These are phyloP conservation scores for Diaprepes abbreviatus DNA, from an alignment of 2,888 invertebrate genomes.

Conservation along the genomic window DNA sequence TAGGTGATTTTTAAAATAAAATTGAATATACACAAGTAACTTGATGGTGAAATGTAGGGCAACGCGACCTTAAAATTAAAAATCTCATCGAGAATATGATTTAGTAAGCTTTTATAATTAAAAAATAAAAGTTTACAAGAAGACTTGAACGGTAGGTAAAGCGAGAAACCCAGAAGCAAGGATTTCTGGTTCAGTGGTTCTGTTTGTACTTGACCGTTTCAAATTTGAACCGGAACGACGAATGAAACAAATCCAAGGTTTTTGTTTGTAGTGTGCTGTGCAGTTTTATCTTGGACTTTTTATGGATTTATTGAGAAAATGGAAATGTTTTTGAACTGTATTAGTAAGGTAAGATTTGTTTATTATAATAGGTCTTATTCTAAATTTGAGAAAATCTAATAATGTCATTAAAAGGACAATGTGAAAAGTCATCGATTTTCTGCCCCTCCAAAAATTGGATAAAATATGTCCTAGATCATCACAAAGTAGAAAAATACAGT, in stretches of 20 bases:
- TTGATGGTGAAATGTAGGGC: conserved; percentile 9
- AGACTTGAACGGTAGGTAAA: background rate
- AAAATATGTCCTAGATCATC: too few relatives aligned
- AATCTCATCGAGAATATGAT: background rate
- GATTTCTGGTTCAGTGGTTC: conserved; percentile 48
- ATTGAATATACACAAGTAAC: background rate
- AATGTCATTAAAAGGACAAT: too few relatives aligned
- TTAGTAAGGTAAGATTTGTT: too few relatives aligned
- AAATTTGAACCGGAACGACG: conserved; percentile 38
- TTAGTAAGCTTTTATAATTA: background rate
- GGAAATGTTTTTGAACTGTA: too few relatives aligned
- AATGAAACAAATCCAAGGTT: conserved; percentile 40
- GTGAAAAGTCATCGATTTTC: too few relatives aligned
- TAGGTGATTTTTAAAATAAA: background rate
- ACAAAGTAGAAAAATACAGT: too few relatives aligned
- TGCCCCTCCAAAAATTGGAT: too few relatives aligned
- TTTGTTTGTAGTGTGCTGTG: conserved; percentile 34
- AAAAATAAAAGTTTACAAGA: background rate
- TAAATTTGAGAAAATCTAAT: too few relatives aligned
- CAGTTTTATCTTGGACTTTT: conserved; percentile 13
- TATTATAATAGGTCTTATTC: too few relatives aligned
- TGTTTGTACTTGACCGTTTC: conserved; percentile 48
- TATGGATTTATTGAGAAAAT: background rate
- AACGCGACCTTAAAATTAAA: background rate
- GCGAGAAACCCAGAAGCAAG: conserved; percentile 30